Conservation (phyloP, 2,113 vertebrate species). For the Crotophaga sulcirostris region DNA sequence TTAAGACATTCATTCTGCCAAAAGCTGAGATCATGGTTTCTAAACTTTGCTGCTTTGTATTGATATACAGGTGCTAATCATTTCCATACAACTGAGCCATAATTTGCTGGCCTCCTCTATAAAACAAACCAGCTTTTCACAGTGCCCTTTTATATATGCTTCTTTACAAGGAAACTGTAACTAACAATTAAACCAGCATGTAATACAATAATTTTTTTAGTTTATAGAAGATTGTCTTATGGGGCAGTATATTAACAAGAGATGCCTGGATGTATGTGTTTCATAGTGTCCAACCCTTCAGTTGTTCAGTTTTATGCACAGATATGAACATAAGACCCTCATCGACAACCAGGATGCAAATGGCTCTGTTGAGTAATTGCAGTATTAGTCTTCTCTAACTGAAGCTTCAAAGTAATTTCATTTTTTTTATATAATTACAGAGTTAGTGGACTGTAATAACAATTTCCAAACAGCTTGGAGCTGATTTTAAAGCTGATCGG, state of each 20-base stretch:
- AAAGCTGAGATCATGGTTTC: conserved; percentile 48
- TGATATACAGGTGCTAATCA: conserved; percentile 29
- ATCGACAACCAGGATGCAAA: conserved; percentile 44
- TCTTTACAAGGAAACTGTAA: conserved; percentile 35
- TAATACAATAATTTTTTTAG: not conserved
- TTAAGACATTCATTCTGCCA: not conserved
- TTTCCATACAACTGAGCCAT: not conserved
- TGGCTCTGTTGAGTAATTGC: conserved; percentile 40
- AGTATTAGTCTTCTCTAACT: conserved; percentile 23
- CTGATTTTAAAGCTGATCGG: conserved; percentile 1
- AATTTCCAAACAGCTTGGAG: conserved; percentile 59
- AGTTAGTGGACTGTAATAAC: conserved; percentile 38
- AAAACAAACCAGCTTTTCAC: not conserved
- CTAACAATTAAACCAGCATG: conserved; percentile 32
- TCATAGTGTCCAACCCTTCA: not conserved
- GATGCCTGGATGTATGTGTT: not conserved
- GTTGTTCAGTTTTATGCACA: not conserved
- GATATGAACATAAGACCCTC: not conserved
- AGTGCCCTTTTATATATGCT: not conserved
- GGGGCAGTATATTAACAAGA: not conserved
- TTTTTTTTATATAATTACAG: conserved; percentile 64
- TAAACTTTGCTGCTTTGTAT: not conserved
- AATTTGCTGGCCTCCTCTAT: not conserved
- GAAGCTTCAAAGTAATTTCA: conserved; percentile 63
- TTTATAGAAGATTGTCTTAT: conserved; percentile 17